Evolutionary conservation across 2,888 invertebrate species (phyloP), one percentile per base, ranked within the genome.

Genomic region (Emesis furor): DNA sequence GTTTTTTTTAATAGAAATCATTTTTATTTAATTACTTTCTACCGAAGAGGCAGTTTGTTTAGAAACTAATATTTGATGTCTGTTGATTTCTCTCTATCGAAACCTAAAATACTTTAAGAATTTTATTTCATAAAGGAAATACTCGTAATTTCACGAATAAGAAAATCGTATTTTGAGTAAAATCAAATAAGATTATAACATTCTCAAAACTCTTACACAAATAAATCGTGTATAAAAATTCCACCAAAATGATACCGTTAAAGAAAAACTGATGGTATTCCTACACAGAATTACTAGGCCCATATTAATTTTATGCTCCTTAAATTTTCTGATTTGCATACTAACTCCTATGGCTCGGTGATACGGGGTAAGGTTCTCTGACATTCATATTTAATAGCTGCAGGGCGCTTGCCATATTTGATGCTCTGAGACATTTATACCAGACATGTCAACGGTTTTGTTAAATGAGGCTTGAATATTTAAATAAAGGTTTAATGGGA

Each of bases 391-490:
- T 65, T 30, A 65, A 65, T 65, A 65, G 65, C 65, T 30, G 65
- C 65, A 65, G 24, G 14, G 46, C 46, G 46, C 46, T 10, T 65
- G 65, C 32, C 65, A 65, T 30, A 87, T 90, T 89, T 90, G 90
- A 89, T 89, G 87, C 89, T 89, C 86, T 81, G 80, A 86, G 88
- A 90, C 89, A 90, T 89, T 89, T 89, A 89, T 84, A 88, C 86
- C 85, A 84, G 87, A 88, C 85, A 88, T 90, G 90, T 90, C 90
- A 90, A 87, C 90, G 90, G 86, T 82, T 90, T 87, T 88, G 83
- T 85, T 87, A 88, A 90, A 89, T 90, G 88, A 90, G 89, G 86
- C 80, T 62, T 62, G 62, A 62, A 62, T 62, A n/a, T 10, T 10
- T 30, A 42, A 42, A 42, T 42, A 42, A 12, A 42, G 42, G 12